These are phyloP conservation scores for Troides aeacus DNA, from an alignment of 2,888 invertebrate genomes.

Conservation along the genomic window DNA sequence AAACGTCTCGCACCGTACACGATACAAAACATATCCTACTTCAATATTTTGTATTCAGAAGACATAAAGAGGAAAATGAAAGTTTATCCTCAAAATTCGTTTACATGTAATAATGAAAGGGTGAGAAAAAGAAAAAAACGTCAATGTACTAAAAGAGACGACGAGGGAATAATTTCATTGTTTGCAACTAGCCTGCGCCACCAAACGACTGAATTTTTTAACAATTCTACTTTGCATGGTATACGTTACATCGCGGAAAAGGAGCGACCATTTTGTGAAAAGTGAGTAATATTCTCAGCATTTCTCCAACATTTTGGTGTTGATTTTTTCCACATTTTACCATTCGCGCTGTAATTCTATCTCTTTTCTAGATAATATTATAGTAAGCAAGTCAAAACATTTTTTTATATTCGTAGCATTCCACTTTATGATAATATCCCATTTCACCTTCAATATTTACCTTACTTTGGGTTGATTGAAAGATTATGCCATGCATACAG, in stretches of 20 bases:
- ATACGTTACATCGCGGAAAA: conserved; percentile 88
- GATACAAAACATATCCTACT: background rate
- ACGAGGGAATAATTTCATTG: conserved; percentile 59
- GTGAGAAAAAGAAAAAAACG: conserved; percentile 32
- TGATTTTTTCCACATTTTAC: background rate
- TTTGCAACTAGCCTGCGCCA: conserved; percentile 83
- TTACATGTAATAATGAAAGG: conserved; percentile 39
- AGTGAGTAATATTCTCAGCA: conserved; percentile 76
- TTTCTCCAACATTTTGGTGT: background rate
- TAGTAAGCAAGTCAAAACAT: background rate
- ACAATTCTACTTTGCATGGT: conserved; percentile 88
- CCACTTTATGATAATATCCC: too few relatives aligned
- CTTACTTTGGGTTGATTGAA: too few relatives aligned
- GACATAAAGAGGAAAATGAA: conserved; percentile 49
- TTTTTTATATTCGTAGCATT: background rate
- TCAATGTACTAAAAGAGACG: conserved; percentile 39
- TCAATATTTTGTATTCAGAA: background rate
- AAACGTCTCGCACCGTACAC: conserved; percentile 24
- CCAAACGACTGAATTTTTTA: conserved; percentile 87
- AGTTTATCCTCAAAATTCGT: conserved; percentile 55
- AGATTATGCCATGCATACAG: too few relatives aligned
- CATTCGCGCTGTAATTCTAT: background rate
- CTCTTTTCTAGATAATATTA: background rate
- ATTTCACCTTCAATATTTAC: too few relatives aligned
- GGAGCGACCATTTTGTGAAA: conserved; percentile 87